These are phyloP conservation scores for Alloplasta piceator DNA, from an alignment of 2,888 invertebrate genomes.

Conservation along the genomic window DNA sequence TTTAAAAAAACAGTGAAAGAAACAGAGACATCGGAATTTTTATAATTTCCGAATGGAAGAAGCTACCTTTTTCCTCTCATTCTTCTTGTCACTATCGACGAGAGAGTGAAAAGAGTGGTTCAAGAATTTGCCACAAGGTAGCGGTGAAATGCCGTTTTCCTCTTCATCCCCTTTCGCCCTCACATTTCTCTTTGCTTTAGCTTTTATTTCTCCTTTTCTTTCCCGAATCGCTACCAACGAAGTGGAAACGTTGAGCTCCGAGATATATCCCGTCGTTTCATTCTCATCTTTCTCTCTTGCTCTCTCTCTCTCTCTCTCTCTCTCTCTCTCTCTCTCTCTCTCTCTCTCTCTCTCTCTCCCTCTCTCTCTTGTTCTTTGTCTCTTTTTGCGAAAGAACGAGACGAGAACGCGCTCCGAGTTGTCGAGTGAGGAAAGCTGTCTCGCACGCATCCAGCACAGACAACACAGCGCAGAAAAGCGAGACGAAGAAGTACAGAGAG, in stretches of 20 bases:
- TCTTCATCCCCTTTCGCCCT: not conserved
- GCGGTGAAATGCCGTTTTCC: conserved; percentile 14
- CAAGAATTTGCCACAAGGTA: conserved; percentile 22
- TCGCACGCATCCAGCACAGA: conserved; percentile 33
- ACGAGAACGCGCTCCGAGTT: conserved; percentile 40
- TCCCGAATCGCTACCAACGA: conserved; percentile 48
- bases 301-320: not conserved
- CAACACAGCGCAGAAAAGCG: not conserved
- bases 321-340: too few species aligned
- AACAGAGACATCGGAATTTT: conserved; percentile 7
- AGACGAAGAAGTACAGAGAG: conserved; percentile 34
- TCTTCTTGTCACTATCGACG: not conserved
- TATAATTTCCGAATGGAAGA: conserved; percentile 26
- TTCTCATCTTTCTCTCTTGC: not conserved
- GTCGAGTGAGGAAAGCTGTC: conserved; percentile 32
- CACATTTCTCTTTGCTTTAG: conserved; percentile 23
- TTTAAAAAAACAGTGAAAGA: conserved; percentile 1
- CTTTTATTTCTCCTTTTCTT: conserved; percentile 22
- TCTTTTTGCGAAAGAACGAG: conserved; percentile 35
- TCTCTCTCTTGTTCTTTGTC: conserved; percentile 2
- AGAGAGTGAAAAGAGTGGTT: not conserved
- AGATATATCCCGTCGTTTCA: not conserved
- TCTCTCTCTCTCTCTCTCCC: too few species aligned
- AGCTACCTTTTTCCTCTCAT: not conserved
- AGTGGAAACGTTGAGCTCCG: conserved; percentile 37